Evolutionary conservation across 2,113 vertebrate species (phyloP), one percentile per base, ranked within the genome.

Genomic region (Addax nasomaculatus): DNA sequence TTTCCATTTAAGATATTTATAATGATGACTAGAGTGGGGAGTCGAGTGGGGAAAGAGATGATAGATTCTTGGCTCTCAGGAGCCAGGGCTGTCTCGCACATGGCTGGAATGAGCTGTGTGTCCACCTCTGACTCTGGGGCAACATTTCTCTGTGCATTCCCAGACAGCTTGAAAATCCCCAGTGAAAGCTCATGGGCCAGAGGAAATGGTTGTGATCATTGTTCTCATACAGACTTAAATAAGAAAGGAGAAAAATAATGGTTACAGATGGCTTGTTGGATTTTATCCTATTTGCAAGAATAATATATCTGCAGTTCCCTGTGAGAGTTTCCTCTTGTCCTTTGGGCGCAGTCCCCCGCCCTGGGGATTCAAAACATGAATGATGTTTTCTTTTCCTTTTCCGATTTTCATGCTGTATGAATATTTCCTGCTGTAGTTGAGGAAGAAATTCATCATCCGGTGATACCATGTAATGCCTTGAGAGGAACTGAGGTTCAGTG

Each of bases 91-190:
- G 0, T 36, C 58, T 67, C 88, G 13, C 60, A 27, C 49, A 0
- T 21, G 95, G 62, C 89, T 96, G 11, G 88, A 51, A 85, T 95
- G 91, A 97, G 95, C 88, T 47, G 9, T 36, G 84, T 53, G 16
- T 78, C 92, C 92, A 95, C 92, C 81, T 94, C 95, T 60, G 85
- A 85, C 95, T 94, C 67, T 19, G 0, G 29, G 30, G 30, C 43
- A 47, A 25, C 30, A 53, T 62, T 23, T 7, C n/a, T 45, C 85
- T 81, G 4, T 19, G 55, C 47, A 3, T 95, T 97, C 81, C 91
- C 97, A 96, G 89, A 95, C 94, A 78, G 96, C 88, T 85, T 13
- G 33, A 80, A 94, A 93, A 96, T 93, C 92, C 90, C 95, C 97
- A 33, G 76, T 0, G 0, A 51, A 79, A 81, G 92, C 84, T 88